Percentiles rank a stretch among this genome's conserved stretches.
Evolutionary conservation across 2,888 invertebrate genomes (phyloP).

Genomic region (Drosophila meridiana): DNA sequence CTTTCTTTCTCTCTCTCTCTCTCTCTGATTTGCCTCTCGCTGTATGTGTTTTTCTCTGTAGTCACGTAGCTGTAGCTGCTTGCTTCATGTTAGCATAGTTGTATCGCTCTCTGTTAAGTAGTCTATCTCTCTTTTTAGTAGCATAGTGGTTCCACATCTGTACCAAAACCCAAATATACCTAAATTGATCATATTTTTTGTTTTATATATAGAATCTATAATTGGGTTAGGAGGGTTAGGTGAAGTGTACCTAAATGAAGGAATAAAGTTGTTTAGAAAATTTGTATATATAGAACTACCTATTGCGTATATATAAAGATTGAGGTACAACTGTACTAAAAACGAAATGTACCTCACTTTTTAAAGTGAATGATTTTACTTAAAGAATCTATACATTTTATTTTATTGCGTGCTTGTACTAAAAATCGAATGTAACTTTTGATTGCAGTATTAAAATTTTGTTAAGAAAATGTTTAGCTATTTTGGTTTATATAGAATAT

Average conservation of each 20-base stretch:
- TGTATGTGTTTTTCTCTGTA: conserved; percentile 13
- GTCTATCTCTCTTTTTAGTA: conserved; percentile 10
- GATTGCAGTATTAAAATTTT: background rate
- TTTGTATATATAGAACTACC: background rate
- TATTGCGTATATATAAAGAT: background rate
- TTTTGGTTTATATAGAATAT: background rate
- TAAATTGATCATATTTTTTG: background rate
- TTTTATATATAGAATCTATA: background rate
- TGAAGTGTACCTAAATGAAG: background rate
- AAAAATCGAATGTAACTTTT: too few species aligned
- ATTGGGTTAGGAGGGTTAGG: too few species aligned
- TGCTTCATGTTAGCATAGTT: conserved; percentile 16
- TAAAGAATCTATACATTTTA: too few species aligned
- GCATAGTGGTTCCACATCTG: background rate
- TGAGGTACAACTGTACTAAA: background rate
- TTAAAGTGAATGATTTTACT: background rate
- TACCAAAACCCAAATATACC: background rate
- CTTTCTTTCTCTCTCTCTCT: conserved; percentile 17
- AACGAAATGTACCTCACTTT: background rate
- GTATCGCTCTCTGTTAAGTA: conserved; percentile 17
- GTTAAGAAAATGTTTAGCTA: background rate
- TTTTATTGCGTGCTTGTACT: too few species aligned
- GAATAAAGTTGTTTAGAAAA: too few species aligned
- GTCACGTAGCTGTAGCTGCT: conserved; percentile 34
- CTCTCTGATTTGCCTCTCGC: conserved; percentile 22